Evolutionary conservation across 2,888 invertebrate species (phyloP).

Genomic region (Amiota minor): DNA sequence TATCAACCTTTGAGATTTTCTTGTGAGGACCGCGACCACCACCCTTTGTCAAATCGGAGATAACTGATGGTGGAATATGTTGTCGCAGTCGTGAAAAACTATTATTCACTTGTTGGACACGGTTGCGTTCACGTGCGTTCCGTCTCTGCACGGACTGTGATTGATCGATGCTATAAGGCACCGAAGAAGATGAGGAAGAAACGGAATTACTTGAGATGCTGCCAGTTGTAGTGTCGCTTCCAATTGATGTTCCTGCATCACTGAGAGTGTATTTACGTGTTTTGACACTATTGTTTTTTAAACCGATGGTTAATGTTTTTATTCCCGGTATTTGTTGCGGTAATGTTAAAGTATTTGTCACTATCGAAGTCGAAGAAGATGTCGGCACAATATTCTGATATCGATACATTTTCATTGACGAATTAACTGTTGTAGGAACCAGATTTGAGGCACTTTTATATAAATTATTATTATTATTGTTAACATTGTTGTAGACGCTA

Average conservation of each 20-base stretch:
- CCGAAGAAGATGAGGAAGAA: conserved; percentile 30
- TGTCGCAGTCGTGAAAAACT: conserved; percentile 92
- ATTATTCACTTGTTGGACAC: conserved; percentile 95
- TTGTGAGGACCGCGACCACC: conserved; percentile 84
- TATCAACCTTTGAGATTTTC: conserved; percentile 92
- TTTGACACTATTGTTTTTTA: conserved; percentile 78
- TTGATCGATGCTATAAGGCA: conserved; percentile 75
- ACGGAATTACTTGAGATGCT: conserved; percentile 2
- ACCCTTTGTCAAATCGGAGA: conserved; percentile 80
- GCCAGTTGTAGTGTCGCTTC: conserved; percentile 47
- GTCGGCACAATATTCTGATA: conserved; percentile 66
- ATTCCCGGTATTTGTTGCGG: conserved; percentile 37
- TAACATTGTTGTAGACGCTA: conserved; percentile 50
- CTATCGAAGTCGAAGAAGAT: conserved; percentile 38
- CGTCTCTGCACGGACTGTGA: conserved; percentile 91
- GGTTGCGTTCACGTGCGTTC: conserved; percentile 94
- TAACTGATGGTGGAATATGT: conserved; percentile 88
- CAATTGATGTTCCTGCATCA: conserved; percentile 74
- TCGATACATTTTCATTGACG: conserved; percentile 60
- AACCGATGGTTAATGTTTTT: conserved; percentile 24
- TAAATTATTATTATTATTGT: conserved; percentile 42
- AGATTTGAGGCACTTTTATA: conserved; percentile 41
- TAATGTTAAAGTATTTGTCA: conserved; percentile 9
- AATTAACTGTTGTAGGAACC: conserved; percentile 52
- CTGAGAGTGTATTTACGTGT: conserved; percentile 76